A percentile compares a stretch with the other conserved stretches of the same genome.
phyloP scores from a whole-genome alignment of 2,797 vertebrate species.

The Bovichtus diacanthus region DNA sequence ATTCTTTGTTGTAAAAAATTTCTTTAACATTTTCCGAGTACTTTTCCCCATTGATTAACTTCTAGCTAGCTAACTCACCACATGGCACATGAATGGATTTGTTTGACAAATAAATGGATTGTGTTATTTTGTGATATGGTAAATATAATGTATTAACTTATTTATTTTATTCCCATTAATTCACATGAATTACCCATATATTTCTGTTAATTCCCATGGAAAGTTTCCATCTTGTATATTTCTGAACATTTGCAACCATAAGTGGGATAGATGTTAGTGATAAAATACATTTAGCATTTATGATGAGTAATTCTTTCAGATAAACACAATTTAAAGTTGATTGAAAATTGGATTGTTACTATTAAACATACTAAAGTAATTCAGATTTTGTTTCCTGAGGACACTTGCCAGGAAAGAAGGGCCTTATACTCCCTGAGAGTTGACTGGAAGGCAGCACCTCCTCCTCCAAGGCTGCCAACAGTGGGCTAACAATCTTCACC shows the following conservation, averaged over 20 bases:
- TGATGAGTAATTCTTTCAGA: not conserved
- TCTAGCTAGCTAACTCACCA: not conserved
- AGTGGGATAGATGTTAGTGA: not conserved
- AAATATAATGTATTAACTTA: too few species aligned
- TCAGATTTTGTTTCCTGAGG: constrained; percentile 1
- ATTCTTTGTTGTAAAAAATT: not conserved
- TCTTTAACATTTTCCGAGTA: not conserved
- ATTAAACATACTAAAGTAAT: not conserved
- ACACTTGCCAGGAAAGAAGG: not conserved
- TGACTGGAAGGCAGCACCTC: constrained; percentile 34
- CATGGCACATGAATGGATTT: not conserved
- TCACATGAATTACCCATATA: not conserved
- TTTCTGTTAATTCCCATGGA: not conserved
- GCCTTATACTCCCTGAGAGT: constrained; percentile 18
- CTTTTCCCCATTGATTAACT: not conserved
- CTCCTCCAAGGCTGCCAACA: constrained; percentile 22
- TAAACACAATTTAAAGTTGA: not conserved
- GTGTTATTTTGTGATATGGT: not conserved
- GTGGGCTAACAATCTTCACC: constrained; percentile 40
- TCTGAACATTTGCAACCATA: not conserved
- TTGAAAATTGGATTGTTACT: not conserved
- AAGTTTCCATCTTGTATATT: not conserved
- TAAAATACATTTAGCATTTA: constrained; percentile 2
- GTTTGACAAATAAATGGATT: not conserved
- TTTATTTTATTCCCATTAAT: too few species aligned